Conservation (phyloP, 2,113 vertebrate species). For the Spea bombifrons region DNA sequence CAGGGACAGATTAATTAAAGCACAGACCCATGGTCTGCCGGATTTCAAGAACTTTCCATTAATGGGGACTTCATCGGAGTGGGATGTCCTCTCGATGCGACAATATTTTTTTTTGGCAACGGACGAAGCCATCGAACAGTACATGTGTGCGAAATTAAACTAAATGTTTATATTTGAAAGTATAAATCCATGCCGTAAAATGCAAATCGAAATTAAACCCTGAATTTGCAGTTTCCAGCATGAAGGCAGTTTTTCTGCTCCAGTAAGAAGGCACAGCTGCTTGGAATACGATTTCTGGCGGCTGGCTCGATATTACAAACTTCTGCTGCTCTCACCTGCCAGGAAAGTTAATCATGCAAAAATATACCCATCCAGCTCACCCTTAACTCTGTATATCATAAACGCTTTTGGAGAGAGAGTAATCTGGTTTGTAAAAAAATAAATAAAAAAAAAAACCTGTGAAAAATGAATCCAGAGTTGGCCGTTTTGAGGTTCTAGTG, state of each 20-base stretch:
- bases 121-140: neutral
- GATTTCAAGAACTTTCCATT: neutral
- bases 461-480: constrained; percentile 10
- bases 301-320: constrained; percentile 26
- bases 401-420: constrained; percentile 10
- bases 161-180: neutral
- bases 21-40: neutral
- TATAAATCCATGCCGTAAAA: constrained; percentile 3
- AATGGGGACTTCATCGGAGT: neutral
- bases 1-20: neutral
- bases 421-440: neutral
- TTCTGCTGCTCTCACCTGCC: constrained; percentile 27
- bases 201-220: constrained; percentile 16
- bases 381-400: constrained; percentile 19
- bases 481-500: constrained; percentile 1
- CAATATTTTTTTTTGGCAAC: neutral
- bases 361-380: constrained; percentile 10
- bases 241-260: constrained; percentile 22
- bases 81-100: neutral
- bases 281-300: constrained; percentile 4
- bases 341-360: constrained; percentile 33
- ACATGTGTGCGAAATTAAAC: neutral
- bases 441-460: neutral
- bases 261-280: constrained; percentile 40
- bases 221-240: constrained; percentile 6